These are phyloP conservation scores for Aporophyla nigra DNA, from an alignment of 2,888 invertebrate genomes.

Conservation along the genomic window DNA sequence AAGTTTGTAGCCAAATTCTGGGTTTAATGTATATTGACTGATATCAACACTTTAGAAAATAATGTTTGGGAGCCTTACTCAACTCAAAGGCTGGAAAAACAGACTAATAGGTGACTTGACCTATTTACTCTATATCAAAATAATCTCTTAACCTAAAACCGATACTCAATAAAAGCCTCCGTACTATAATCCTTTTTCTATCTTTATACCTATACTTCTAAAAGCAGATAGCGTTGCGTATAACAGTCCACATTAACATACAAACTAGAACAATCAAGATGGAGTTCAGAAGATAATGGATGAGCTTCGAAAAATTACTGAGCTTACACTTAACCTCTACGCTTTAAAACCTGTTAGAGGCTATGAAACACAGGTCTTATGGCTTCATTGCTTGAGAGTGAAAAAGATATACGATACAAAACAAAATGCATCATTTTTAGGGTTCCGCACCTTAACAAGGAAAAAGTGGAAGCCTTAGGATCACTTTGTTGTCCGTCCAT, in stretches of 20 bases:
- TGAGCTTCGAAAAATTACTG: not conserved
- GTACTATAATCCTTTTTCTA: conserved; percentile 20
- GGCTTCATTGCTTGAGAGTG: not conserved
- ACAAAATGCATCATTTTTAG: not conserved
- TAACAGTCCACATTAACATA: conserved; percentile 42
- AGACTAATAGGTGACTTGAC: not conserved
- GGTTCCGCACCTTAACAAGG: no score
- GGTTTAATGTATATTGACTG: no score
- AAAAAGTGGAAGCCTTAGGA: no score
- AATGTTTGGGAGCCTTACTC: not conserved
- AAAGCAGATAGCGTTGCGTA: conserved; percentile 21
- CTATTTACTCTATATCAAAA: conserved; percentile 28
- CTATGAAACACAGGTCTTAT: not conserved
- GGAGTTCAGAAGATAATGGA: conserved; percentile 18
- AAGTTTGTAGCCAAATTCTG: no score
- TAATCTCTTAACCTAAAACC: conserved; percentile 25
- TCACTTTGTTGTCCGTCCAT: no score
- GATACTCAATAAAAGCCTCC: not conserved
- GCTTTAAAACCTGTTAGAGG: not conserved
- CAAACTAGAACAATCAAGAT: conserved; percentile 34
- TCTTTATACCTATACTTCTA: conserved; percentile 9
- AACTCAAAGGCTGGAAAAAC: not conserved
- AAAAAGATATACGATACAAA: not conserved
- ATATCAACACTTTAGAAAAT: no score
- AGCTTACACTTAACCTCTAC: not conserved